These are phyloP conservation scores for Laothoe populi DNA, from an alignment of 2,888 invertebrate species.

Conservation along the genomic window DNA sequence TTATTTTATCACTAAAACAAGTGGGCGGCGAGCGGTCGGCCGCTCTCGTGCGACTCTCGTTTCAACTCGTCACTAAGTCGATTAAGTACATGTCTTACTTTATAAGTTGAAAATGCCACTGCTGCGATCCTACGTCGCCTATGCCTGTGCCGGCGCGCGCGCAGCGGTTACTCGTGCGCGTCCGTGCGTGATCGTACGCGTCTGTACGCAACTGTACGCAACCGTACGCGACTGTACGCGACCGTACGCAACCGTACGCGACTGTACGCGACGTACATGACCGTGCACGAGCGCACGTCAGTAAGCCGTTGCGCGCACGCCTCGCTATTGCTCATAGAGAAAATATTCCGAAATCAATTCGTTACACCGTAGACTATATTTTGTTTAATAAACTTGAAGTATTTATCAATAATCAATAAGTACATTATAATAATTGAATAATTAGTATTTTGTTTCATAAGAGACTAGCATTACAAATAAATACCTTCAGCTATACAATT, in stretches of 20 bases:
- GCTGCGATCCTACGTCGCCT: slow-evolving; percentile 81
- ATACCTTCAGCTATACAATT: slow-evolving; percentile 84
- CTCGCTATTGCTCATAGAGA: slow-evolving; percentile 76
- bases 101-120: slow-evolving; percentile 82
- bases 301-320: slow-evolving; percentile 46
- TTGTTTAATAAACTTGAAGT: slow-evolving; percentile 84
- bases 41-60: slow-evolving; percentile 60
- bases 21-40: slow-evolving; percentile 72
- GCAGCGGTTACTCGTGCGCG: slow-evolving; percentile 39
- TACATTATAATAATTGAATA: slow-evolving; percentile 85
- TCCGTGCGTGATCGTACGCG: slow-evolving; percentile 33
- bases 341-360: slow-evolving; percentile 81
- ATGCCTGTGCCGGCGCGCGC: slow-evolving; percentile 39
- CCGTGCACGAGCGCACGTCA: slow-evolving; percentile 27
- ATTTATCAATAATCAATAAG: slow-evolving; percentile 85
- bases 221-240: slow-evolving; percentile 31
- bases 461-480: slow-evolving; percentile 85
- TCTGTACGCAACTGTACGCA: slow-evolving; percentile 33
- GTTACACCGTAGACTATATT: slow-evolving; percentile 82
- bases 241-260: slow-evolving; percentile 33
- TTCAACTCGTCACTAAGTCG: slow-evolving; percentile 70
- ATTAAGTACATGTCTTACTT: slow-evolving; percentile 80
- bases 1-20: slow-evolving; percentile 65
- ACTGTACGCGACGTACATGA: slow-evolving; percentile 25
- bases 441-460: slow-evolving; percentile 85